Conservation (phyloP, 2,888 invertebrate species). For the Hypsopygia costalis region DNA sequence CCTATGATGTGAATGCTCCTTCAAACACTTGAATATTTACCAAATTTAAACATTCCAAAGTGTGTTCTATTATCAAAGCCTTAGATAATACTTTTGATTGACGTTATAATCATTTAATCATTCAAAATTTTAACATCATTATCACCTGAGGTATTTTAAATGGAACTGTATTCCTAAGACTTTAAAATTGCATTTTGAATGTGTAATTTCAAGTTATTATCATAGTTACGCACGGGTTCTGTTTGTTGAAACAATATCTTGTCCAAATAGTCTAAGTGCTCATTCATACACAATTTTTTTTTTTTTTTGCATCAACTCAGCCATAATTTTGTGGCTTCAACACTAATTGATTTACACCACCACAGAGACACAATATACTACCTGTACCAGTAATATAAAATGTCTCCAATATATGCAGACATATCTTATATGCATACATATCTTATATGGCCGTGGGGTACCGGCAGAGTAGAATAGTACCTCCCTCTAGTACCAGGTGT, state of each 20-base stretch:
- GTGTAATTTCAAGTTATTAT: conserved; percentile 14
- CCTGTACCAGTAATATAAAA: too few species aligned
- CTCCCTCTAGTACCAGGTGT: too few species aligned
- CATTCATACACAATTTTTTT: conserved; percentile 5
- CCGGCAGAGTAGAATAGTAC: too few species aligned
- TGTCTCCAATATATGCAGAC: too few species aligned
- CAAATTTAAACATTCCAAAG: background rate
- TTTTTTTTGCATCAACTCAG: conserved; percentile 4
- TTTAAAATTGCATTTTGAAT: background rate
- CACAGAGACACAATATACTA: too few species aligned
- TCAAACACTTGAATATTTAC: conserved; percentile 20
- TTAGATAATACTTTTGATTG: background rate
- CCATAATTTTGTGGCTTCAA: background rate
- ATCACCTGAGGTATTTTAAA: background rate
- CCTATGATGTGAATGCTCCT: conserved; percentile 51
- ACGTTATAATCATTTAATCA: background rate
- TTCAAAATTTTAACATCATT: conserved; percentile 5
- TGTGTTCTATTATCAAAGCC: background rate
- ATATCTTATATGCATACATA: too few species aligned
- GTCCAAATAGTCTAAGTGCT: conserved; percentile 31
- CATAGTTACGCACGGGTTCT: conserved; percentile 31
- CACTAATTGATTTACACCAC: conserved; percentile 1
- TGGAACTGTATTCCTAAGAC: background rate
- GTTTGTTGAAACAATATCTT: conserved; percentile 48
- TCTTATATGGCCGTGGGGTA: too few species aligned